Conservation (phyloP, 2,797 vertebrate genomes). For the Catharus ustulatus region DNA sequence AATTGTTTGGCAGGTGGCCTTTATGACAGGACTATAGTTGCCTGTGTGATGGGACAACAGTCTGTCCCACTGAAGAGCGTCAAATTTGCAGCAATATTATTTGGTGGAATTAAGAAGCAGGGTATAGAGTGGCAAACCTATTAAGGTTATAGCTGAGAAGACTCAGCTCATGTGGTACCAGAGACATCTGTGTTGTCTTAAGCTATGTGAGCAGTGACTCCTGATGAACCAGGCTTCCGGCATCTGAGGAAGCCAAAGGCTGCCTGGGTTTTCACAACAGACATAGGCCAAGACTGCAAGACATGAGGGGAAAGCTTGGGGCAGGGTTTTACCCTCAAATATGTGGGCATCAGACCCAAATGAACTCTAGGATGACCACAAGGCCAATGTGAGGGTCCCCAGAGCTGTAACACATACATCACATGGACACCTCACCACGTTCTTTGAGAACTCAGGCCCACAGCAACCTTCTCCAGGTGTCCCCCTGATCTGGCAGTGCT, state of each 20-base stretch:
- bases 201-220: not conserved
- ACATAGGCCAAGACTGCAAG: not conserved
- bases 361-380: accelerated
- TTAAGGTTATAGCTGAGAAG: not conserved
- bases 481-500: not conserved
- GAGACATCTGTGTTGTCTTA: accelerated
- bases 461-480: not conserved
- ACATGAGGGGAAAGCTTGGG: not conserved
- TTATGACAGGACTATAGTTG: not conserved
- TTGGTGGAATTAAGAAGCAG: not conserved
- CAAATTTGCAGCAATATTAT: not conserved
- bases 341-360: not conserved
- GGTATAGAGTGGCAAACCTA: not conserved
- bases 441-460: not conserved
- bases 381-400: not conserved
- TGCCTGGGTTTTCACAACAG: not conserved
- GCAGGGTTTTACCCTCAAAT: not conserved
- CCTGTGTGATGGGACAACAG: accelerated
- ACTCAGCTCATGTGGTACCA: accelerated
- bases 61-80: not conserved
- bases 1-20: not conserved
- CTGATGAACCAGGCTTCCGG: not conserved
- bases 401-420: not conserved
- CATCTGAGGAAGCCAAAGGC: not conserved
- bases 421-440: accelerated